Evolutionary conservation across 2,113 vertebrate genomes (phyloP), one percentile per base, ranked within the genome.

Genomic region (Campylomormyrus tamandua): DNA sequence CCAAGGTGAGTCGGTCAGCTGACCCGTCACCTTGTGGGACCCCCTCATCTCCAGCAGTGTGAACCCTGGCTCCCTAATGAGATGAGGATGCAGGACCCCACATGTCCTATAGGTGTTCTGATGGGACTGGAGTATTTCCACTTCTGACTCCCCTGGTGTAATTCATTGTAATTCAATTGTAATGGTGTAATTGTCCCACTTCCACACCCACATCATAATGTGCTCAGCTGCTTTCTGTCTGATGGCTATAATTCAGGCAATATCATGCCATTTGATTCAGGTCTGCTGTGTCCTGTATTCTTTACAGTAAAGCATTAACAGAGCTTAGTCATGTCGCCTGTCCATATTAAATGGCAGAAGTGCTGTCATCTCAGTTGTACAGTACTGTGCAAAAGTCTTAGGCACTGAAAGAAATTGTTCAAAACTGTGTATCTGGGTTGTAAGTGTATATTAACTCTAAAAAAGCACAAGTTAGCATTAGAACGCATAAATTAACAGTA

Each of bases 1-100:
- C 98, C 87, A 99, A 99, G 97, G 98, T 99, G 94, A 94, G 97
- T 94, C 21, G 52, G 77, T 80, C 53, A 46, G 24, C 89, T 70
- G 88, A 74, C 5, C 52, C 91, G 92, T 93, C 91, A 89, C 86
- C 58, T 56, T 83, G 35, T 3, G 19, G 3, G 15, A 13, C 21
- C 10, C 77, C 35, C 13, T 66, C 35, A 27, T 7, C 77, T 45
- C 52, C 27, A 7, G 17, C 87, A 49, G 21, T 7, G 3, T 74
- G n/a, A 70, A 11, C 87, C 21, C 21, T 31, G 50, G 17, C 66
- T 49, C 24, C 19, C 27, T 56, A 89, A 89, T 58, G 9, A 35
- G 74, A 56, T 88, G 21, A 70, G 39, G 9, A 10, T 31, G 35
- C 50, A 53, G 35, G 50, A 35, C 50, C 15, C 35, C 46, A 21